These are phyloP conservation scores for Pteromalus puparum DNA, from an alignment of 1,140 invertebrate genomes.

Conservation along the genomic window DNA sequence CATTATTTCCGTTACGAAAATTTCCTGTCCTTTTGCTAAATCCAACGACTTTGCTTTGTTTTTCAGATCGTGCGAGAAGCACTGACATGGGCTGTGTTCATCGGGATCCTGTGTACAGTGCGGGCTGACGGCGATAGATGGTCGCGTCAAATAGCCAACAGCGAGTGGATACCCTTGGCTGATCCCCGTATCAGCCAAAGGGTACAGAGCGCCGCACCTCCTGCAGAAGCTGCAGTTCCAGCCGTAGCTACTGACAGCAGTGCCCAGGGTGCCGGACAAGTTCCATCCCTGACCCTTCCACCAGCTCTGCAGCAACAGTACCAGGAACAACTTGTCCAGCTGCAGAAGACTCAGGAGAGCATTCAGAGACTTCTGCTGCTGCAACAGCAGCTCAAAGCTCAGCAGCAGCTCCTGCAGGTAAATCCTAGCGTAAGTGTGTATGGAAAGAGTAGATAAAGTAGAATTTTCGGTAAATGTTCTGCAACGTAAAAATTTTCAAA, in stretches of 20 bases:
- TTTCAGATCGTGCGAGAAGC: constrained; percentile 64
- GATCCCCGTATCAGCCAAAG: constrained; percentile 59
- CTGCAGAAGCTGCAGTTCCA: constrained; percentile 44
- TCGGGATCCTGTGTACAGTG: constrained; percentile 36
- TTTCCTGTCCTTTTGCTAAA: not conserved
- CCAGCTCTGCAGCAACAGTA: constrained; percentile 70
- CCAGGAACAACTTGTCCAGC: constrained; percentile 69
- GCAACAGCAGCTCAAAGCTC: constrained; percentile 68
- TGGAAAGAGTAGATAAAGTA: no score
- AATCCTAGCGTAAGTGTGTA: not conserved
- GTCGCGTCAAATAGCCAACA: constrained; percentile 71
- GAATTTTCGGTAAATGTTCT: not conserved
- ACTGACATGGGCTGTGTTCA: constrained; percentile 53
- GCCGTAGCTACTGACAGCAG: constrained; percentile 23
- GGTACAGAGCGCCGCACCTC: constrained; percentile 43
- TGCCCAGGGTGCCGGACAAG: constrained; percentile 28
- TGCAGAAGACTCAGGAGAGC: constrained; percentile 72
- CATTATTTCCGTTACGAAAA: not conserved
- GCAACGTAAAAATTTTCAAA: not conserved
- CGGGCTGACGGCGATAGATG: constrained; percentile 64
- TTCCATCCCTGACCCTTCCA: constrained; percentile 61
- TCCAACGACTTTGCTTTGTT: not conserved
- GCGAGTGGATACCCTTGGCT: constrained; percentile 72
- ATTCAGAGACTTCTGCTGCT: constrained; percentile 69
- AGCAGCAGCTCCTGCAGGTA: constrained; percentile 71